phyloP scores from a whole-genome alignment of 2,888 invertebrate species.

The Pollenia griseotomentosa region DNA sequence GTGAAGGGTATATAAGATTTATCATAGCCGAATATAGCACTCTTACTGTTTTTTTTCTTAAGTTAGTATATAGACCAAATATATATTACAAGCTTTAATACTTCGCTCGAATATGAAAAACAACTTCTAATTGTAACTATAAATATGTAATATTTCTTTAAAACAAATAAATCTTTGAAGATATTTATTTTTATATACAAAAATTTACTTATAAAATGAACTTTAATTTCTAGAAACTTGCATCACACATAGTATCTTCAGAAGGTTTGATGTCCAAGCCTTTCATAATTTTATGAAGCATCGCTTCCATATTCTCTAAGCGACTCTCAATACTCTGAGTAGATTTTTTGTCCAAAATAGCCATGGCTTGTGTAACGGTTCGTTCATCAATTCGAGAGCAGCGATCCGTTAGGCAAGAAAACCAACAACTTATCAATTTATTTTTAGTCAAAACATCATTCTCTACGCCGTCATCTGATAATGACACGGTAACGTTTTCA shows the following conservation, averaged over 20 bases:
- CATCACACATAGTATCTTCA: neutral
- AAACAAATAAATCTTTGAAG: too few species aligned
- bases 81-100: too few species aligned
- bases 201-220: neutral
- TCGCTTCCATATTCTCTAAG: constrained; percentile 20
- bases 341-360: constrained; percentile 48
- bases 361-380: constrained; percentile 84
- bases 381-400: constrained; percentile 86
- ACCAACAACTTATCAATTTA: constrained; percentile 75
- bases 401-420: constrained; percentile 77
- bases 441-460: constrained; percentile 74
- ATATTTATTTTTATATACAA: neutral
- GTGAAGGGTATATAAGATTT: too few species aligned
- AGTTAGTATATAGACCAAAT: too few species aligned
- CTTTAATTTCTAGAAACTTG: neutral
- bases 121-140: too few species aligned
- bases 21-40: too few species aligned
- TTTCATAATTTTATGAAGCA: constrained; percentile 33
- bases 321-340: constrained; percentile 33
- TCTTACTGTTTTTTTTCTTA: too few species aligned
- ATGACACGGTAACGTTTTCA: constrained; percentile 69
- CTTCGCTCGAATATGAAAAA: too few species aligned
- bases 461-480: constrained; percentile 73
- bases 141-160: too few species aligned
- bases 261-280: neutral